Evolutionary conservation across 2,113 vertebrate species (phyloP).

Genomic region (Seriola rivoliana): DNA sequence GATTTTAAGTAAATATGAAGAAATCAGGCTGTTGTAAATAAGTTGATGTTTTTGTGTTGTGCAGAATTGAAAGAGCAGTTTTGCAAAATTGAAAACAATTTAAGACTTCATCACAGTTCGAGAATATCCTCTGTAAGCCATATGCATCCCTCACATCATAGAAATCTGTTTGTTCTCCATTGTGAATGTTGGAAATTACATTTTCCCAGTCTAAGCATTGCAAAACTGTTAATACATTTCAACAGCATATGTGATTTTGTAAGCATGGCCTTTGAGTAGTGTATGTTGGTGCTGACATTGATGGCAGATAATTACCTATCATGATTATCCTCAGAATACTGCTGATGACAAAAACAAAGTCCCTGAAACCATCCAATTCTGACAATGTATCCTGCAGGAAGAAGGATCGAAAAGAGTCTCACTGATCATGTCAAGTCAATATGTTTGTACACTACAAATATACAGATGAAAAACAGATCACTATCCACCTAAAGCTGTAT

Average conservation of each 20-base stretch:
- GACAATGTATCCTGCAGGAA: constrained; percentile 64
- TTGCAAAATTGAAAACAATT: constrained; percentile 14
- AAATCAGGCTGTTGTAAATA: neutral
- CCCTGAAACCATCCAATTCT: constrained; percentile 80
- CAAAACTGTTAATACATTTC: constrained; percentile 19
- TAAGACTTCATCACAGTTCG: constrained; percentile 25
- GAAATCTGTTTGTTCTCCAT: constrained; percentile 24
- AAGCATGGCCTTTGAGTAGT: neutral
- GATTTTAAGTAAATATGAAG: neutral
- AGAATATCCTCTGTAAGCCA: constrained; percentile 24
- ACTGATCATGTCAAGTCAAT: neutral
- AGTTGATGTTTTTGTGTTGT: neutral
- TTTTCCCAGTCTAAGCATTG: neutral
- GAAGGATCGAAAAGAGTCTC: neutral
- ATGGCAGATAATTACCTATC: constrained; percentile 68
- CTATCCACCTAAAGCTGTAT: neutral
- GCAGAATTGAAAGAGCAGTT: neutral
- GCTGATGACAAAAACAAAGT: constrained; percentile 82
- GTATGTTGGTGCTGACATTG: neutral
- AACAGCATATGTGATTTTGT: constrained; percentile 9
- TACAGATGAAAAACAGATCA: neutral
- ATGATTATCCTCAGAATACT: constrained; percentile 82
- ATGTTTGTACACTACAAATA: constrained; percentile 1
- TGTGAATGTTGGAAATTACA: constrained; percentile 8
- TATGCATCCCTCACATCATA: constrained; percentile 11